Evolutionary conservation across 1,140 invertebrate species (phyloP), one percentile per base, ranked within the genome.

Genomic region (Lepidurus packardi): DNA sequence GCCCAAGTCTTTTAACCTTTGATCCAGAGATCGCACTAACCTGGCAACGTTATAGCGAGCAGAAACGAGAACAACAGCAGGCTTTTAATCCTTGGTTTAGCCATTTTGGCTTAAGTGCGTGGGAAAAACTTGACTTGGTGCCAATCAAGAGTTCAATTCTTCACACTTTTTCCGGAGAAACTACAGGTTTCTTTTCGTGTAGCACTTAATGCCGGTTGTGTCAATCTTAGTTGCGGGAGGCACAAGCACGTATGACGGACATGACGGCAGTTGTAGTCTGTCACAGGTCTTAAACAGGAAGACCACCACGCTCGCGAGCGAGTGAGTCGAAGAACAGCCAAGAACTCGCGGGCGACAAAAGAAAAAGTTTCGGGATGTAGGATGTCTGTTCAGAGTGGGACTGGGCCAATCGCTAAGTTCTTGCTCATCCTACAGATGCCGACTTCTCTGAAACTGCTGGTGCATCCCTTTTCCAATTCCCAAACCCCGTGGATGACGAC

Each of bases 1-100:
- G 7, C 6, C 7, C 0, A 65, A 9, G 8, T n/a, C 53, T 7
- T 65, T 13, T 11, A 16, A 65, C 16, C 16, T 47, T 47, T 16
- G 16, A 16, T 47, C 10, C 3, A n/a, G 16, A 7, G 13, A 65
- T 0, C 53, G 53, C 21, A 65, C 53, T 65, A 65, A 65, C 53
- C 53, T 65, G 53, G 53, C 21, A 65, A 65, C 21, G 53, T 21
- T 65, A 65, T 21, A 65, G 21, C n/a, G 21, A 65, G 53, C 53
- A 65, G 53, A 65, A 65, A 65, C 4, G 53, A 65, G 7, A 13
- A 65, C 7, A 65, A 65, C 53, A 65, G 53, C 53, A 65, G 53
- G 16, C 16, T n/a, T 65, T 65, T 65, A 65, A 65, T 65, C 53
- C 53, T 65, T 65, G 53, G 53, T 65, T 65, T 65, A 65, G 53